Conservation (phyloP, 2,888 invertebrate genomes). For the Ormia ochracea region DNA sequence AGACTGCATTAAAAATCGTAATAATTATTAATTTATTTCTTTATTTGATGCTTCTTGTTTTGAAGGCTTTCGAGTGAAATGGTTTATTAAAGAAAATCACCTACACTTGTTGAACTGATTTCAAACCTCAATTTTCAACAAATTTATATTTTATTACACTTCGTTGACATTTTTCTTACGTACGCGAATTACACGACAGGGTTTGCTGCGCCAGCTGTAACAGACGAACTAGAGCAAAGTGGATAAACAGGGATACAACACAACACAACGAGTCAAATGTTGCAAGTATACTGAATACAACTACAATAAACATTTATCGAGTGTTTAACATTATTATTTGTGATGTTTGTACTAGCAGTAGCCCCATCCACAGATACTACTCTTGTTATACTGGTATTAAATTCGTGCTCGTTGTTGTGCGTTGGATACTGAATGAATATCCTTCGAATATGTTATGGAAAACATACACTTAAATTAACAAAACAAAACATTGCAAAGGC, state of each 20-base stretch:
- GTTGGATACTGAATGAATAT: conserved; percentile 63
- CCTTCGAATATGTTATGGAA: conserved; percentile 67
- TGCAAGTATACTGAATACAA: conserved; percentile 69
- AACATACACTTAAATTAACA: no score
- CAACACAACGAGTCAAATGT: conserved; percentile 73
- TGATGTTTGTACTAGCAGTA: not conserved
- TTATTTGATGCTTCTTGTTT: no score
- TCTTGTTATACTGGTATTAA: conserved; percentile 7
- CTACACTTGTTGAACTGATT: not conserved
- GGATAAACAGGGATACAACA: conserved; percentile 63
- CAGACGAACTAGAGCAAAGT: not conserved
- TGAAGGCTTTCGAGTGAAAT: no score
- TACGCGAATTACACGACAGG: not conserved
- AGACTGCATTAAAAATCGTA: no score
- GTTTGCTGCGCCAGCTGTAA: not conserved
- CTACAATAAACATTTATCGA: conserved; percentile 49
- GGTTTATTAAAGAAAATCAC: no score
- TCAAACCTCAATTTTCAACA: not conserved
- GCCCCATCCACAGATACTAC: not conserved
- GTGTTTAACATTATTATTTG: conserved; percentile 50
- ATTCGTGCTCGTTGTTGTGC: not conserved
- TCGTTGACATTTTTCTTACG: not conserved
- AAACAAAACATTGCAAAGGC: no score
- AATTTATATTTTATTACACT: not conserved
- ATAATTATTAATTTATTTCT: no score